A percentile compares a stretch with the other conserved stretches of the same genome.
These are phyloP conservation scores for Poecilobothrus nobilitatus DNA, from an alignment of 2,888 invertebrate genomes.

Conservation along the genomic window DNA sequence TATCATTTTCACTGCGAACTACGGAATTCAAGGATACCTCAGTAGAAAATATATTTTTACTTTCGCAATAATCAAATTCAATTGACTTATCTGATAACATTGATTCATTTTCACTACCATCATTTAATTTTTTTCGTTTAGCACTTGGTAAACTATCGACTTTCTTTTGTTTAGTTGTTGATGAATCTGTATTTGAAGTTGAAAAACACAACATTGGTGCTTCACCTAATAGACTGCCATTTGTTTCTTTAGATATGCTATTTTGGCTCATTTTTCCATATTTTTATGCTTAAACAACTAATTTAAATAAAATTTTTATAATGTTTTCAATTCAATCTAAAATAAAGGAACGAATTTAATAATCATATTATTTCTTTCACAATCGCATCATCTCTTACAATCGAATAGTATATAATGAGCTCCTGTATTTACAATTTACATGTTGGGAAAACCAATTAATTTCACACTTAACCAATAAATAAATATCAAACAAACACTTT, in stretches of 20 bases:
- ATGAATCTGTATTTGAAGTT: conserved; percentile 21
- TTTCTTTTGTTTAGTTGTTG: conserved; percentile 7
- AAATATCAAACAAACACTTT: conserved; percentile 2
- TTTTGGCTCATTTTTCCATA: neutral
- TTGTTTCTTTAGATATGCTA: conserved; percentile 1
- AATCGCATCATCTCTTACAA: conserved; percentile 6
- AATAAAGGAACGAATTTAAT: neutral
- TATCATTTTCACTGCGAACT: conserved; percentile 49
- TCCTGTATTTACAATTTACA: conserved; percentile 6
- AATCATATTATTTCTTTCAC: neutral
- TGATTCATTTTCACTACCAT: conserved; percentile 8
- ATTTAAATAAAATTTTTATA: neutral
- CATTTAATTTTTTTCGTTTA: conserved; percentile 1
- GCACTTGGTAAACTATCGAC: conserved; percentile 8
- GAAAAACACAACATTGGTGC: conserved; percentile 55
- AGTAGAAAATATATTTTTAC: conserved; percentile 49
- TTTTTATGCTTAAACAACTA: neutral
- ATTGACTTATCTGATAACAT: conserved; percentile 24
- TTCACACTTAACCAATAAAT: conserved; percentile 4
- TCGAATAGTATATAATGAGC: conserved; percentile 4
- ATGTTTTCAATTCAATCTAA: conserved; percentile 6
- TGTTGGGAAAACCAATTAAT: conserved; percentile 1
- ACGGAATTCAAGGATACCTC: conserved; percentile 53
- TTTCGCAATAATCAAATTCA: conserved; percentile 53
- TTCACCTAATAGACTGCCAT: conserved; percentile 49